Evolutionary conservation across 2,113 vertebrate species (phyloP).

Genomic region (Misgurnus anguillicaudatus): DNA sequence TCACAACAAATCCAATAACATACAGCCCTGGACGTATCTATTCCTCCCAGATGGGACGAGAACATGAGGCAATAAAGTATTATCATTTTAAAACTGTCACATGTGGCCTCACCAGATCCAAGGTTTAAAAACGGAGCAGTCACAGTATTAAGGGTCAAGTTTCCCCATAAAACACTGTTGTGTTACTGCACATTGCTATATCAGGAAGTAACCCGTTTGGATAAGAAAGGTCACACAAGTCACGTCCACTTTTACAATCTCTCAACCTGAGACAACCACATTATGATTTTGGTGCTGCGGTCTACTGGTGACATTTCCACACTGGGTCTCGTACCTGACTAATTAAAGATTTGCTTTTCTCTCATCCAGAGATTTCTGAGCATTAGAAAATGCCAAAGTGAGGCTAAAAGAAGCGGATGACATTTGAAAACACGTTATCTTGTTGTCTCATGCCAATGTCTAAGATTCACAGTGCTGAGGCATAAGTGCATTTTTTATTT

Average conservation of each 20-base stretch:
- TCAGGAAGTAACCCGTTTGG: neutral
- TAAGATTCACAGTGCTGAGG: neutral
- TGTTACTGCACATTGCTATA: neutral
- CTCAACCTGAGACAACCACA: neutral
- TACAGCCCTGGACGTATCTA: conserved; percentile 1
- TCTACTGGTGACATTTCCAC: conserved; percentile 71
- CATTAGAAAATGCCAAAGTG: conserved; percentile 62
- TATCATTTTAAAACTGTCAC: neutral
- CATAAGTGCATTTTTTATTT: neutral
- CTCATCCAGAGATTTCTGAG: conserved; percentile 48
- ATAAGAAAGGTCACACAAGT: conserved; percentile 5
- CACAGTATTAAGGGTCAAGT: neutral
- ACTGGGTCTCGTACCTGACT: conserved; percentile 56
- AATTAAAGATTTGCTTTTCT: conserved; percentile 62
- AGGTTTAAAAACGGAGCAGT: neutral
- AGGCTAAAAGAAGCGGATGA: conserved; percentile 55
- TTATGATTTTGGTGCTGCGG: conserved; percentile 43
- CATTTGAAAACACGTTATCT: conserved; percentile 65
- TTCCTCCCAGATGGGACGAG: neutral
- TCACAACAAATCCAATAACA: conserved; percentile 4
- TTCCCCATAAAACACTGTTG: neutral
- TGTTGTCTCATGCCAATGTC: conserved; percentile 39
- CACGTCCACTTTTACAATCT: neutral
- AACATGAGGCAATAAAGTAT: conserved; percentile 7
- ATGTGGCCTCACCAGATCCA: neutral